Conservation (phyloP, 2,888 invertebrate genomes). For the Pandemis cinnamomeana region DNA sequence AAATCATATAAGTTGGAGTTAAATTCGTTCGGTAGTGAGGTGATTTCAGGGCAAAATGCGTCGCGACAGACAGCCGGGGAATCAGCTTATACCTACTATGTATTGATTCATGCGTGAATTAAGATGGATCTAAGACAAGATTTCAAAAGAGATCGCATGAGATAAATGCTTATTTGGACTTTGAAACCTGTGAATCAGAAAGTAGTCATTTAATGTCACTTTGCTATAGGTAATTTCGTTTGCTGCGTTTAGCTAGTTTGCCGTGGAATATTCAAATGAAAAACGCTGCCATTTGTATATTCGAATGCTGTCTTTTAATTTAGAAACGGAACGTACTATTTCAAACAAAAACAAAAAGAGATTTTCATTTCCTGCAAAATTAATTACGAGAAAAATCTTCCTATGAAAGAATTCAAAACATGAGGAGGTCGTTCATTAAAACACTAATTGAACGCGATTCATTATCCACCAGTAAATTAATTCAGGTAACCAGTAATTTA, state of each 20-base stretch:
- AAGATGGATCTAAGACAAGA: neutral
- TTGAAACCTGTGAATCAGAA: neutral
- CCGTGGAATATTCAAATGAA: neutral
- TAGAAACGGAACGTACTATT: constrained; percentile 4
- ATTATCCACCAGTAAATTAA: constrained; percentile 60
- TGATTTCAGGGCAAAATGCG: neutral
- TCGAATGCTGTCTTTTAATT: neutral
- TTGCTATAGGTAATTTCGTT: neutral
- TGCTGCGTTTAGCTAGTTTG: neutral
- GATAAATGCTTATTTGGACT: no score
- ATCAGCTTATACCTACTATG: neutral
- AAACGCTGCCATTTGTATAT: neutral
- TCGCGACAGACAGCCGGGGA: neutral
- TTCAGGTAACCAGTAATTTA: constrained; percentile 54
- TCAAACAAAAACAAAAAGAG: constrained; percentile 29
- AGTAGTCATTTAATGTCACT: neutral
- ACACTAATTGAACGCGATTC: constrained; percentile 63
- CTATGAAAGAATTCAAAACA: constrained; percentile 38
- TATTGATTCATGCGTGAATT: neutral
- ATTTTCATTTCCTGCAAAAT: constrained; percentile 36
- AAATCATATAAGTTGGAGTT: neutral
- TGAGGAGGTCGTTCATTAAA: constrained; percentile 58
- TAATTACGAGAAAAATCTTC: constrained; percentile 39
- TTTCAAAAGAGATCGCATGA: no score
- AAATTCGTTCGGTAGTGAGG: neutral